Evolutionary conservation across 2,888 invertebrate genomes (phyloP).

Genomic region (Eupithecia abbreviata): DNA sequence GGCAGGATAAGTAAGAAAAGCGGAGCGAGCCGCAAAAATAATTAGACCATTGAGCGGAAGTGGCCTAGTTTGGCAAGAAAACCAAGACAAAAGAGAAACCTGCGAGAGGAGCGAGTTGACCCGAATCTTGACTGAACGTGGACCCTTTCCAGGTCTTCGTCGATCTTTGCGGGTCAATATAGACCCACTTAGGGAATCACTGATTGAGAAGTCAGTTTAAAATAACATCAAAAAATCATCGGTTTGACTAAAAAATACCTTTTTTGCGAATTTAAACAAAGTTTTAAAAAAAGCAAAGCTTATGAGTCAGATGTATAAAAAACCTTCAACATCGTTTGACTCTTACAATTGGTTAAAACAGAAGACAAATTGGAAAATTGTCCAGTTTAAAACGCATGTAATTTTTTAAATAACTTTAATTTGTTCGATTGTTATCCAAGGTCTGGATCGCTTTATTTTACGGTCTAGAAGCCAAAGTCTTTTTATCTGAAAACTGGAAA

Average conservation of each 20-base stretch:
- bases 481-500: not conserved
- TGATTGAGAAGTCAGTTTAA: too few relatives aligned
- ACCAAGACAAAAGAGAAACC: too few relatives aligned
- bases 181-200: not conserved
- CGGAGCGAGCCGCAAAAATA: not conserved
- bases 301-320: constrained; percentile 1
- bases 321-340: constrained; percentile 25
- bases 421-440: constrained; percentile 9
- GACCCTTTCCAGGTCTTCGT: not conserved
- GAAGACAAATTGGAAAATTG: constrained; percentile 46
- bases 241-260: too few relatives aligned
- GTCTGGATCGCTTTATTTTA: not conserved
- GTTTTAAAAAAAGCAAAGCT: not conserved
- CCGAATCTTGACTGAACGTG: too few relatives aligned
- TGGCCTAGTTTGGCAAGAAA: not conserved
- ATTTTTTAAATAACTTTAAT: constrained; percentile 36
- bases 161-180: not conserved
- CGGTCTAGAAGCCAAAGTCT: not conserved
- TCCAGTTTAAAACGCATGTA: constrained; percentile 36
- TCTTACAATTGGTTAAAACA: constrained; percentile 34
- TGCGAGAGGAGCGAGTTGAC: not conserved
- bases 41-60: not conserved
- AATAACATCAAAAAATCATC: too few relatives aligned
- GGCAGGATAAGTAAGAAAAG: not conserved
- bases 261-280: not conserved